A percentile compares a stretch with the other conserved stretches of the same genome.
Conservation (phyloP, 2,113 vertebrate genomes). For the Rafetus swinhoei region DNA sequence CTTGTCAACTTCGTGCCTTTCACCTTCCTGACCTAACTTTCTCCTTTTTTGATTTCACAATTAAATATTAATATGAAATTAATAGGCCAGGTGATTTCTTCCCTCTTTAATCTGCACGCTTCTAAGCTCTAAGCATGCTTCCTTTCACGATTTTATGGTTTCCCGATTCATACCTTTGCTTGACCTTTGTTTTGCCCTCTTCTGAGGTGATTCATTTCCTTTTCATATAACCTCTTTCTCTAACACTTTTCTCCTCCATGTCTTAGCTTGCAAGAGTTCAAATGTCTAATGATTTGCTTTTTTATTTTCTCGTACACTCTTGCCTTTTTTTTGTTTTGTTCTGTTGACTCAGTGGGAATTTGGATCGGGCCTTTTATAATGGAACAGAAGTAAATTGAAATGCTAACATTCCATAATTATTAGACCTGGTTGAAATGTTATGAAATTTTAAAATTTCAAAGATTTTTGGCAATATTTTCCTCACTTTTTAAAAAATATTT, state of each 20-base stretch:
- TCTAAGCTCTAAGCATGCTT: not conserved
- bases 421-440: not conserved
- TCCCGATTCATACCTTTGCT: not conserved
- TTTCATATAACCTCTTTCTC: constrained; percentile 14
- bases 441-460: not conserved
- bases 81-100: constrained; percentile 26
- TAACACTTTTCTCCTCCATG: constrained; percentile 7
- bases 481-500: not conserved
- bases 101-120: constrained; percentile 63
- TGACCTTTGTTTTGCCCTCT: constrained; percentile 4
- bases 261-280: not conserved
- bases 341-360: constrained; percentile 80
- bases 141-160: not conserved
- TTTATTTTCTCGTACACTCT: constrained; percentile 59
- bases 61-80: constrained; percentile 33
- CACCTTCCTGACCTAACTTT: constrained; percentile 29
- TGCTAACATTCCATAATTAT: not conserved
- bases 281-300: constrained; percentile 50
- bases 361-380: not conserved
- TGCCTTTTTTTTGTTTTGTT: not conserved
- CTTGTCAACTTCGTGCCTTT: not conserved
- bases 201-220: constrained; percentile 1
- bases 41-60: constrained; percentile 19
- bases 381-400: not conserved
- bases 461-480: rapidly evolving